Percentiles rank a stretch among this genome's conserved stretches.
phyloP scores from a whole-genome alignment of 2,888 invertebrate species.

The Morpho helenor region DNA sequence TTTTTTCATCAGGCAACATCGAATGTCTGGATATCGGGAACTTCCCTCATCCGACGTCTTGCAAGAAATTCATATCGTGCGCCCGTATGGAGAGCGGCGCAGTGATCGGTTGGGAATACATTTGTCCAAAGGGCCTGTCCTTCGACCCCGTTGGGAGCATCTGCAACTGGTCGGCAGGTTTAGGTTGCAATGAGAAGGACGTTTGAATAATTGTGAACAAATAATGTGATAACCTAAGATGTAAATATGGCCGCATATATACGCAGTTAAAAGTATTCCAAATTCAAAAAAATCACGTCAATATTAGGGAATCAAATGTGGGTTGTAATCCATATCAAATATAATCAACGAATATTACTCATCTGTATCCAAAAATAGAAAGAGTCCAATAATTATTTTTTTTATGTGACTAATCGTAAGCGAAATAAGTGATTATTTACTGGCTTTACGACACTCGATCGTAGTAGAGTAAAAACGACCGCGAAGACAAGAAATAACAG shows the following conservation, averaged over 20 bases:
- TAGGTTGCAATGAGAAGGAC: constrained; percentile 85
- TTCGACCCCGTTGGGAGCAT: constrained; percentile 95
- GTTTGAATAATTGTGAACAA: constrained; percentile 16
- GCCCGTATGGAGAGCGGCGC: constrained; percentile 87
- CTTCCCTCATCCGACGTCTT: constrained; percentile 94
- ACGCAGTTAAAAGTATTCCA: neutral
- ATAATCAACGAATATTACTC: too few relatives aligned
- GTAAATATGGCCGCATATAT: constrained; percentile 7
- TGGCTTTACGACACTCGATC: too few relatives aligned
- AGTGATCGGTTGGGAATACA: constrained; percentile 92
- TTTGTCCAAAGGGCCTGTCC: constrained; percentile 90
- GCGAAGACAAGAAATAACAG: too few relatives aligned
- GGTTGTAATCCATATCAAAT: too few relatives aligned
- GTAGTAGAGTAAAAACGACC: too few relatives aligned
- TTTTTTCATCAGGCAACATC: constrained; percentile 80
- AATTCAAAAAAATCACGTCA: too few relatives aligned
- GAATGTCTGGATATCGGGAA: constrained; percentile 94
- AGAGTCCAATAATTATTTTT: too few relatives aligned
- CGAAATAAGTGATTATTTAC: too few relatives aligned
- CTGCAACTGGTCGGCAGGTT: constrained; percentile 92
- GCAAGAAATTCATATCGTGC: constrained; percentile 95
- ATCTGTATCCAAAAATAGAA: too few relatives aligned
- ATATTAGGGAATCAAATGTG: neutral
- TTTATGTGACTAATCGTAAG: too few relatives aligned
- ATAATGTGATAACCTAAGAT: constrained; percentile 13